A percentile compares a stretch with the other conserved stretches of the same genome.
phyloP scores from a whole-genome alignment of 2,888 invertebrate genomes.

The Tubulanus polymorphus region DNA sequence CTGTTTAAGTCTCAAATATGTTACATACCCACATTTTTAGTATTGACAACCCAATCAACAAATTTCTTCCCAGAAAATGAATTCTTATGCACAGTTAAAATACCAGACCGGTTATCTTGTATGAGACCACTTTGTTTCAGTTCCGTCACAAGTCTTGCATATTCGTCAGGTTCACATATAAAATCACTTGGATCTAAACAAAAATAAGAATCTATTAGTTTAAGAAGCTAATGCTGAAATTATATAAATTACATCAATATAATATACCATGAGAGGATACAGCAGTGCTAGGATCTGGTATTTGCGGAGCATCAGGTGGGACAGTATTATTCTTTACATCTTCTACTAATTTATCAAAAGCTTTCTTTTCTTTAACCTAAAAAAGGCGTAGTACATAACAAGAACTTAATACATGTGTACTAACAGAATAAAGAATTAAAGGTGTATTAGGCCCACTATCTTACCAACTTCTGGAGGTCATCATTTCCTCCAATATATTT shows the following conservation, averaged over 20 bases:
- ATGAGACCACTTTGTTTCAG: constrained; percentile 51
- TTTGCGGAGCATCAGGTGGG: constrained; percentile 33
- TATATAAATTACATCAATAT: not conserved
- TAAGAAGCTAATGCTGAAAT: not conserved
- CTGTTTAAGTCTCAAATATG: too few species aligned
- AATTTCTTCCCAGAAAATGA: constrained; percentile 54
- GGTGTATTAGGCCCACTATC: constrained; percentile 6
- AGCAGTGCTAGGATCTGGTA: constrained; percentile 41
- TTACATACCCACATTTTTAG: constrained; percentile 49
- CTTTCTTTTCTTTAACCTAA: constrained; percentile 29
- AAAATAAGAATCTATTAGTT: not conserved
- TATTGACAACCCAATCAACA: constrained; percentile 51
- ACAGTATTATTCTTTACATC: constrained; percentile 32
- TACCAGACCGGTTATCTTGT: constrained; percentile 40
- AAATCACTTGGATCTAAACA: constrained; percentile 32
- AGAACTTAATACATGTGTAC: not conserved
- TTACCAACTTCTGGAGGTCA: constrained; percentile 46
- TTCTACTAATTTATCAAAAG: constrained; percentile 32
- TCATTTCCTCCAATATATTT: constrained; percentile 50
- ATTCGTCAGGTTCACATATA: constrained; percentile 48
- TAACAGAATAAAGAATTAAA: too few species aligned
- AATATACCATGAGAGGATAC: constrained; percentile 13
- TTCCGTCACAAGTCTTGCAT: constrained; percentile 40
- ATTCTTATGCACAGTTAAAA: constrained; percentile 38
- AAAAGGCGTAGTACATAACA: not conserved